These are phyloP conservation scores for Poecile montanus DNA, from an alignment of 2,797 vertebrate genomes.

Conservation along the genomic window DNA sequence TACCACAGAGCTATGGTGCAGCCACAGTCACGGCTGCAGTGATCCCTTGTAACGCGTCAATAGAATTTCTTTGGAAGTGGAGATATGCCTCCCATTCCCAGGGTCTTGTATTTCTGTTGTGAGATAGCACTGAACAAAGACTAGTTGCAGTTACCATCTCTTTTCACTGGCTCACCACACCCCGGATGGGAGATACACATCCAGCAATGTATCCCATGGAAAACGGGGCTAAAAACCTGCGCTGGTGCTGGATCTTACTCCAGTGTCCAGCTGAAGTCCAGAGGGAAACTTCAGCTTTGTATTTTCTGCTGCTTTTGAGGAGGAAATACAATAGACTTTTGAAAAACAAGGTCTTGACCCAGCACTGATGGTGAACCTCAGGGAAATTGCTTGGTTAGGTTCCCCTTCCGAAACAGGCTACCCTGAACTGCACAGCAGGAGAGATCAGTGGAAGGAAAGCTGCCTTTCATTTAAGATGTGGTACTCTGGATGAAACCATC, in stretches of 20 bases:
- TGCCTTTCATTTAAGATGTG: background rate
- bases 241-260: background rate
- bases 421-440: background rate
- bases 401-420: background rate
- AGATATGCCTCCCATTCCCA: background rate
- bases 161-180: background rate
- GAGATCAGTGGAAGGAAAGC: background rate
- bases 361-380: background rate
- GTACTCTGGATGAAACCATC: background rate
- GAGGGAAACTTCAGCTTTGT: background rate
- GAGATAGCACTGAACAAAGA: background rate
- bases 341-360: background rate
- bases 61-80: background rate
- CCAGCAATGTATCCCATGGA: accelerated
- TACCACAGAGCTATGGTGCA: background rate
- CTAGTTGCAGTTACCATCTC: background rate
- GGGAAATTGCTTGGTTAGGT: background rate
- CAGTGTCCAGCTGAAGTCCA: background rate
- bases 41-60: background rate
- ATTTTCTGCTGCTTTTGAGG: background rate
- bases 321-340: background rate
- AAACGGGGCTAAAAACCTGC: background rate
- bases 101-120: background rate
- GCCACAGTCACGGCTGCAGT: background rate
- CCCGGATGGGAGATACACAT: background rate